Conservation (phyloP, 2,797 vertebrate species). For the Myotis myotis region DNA sequence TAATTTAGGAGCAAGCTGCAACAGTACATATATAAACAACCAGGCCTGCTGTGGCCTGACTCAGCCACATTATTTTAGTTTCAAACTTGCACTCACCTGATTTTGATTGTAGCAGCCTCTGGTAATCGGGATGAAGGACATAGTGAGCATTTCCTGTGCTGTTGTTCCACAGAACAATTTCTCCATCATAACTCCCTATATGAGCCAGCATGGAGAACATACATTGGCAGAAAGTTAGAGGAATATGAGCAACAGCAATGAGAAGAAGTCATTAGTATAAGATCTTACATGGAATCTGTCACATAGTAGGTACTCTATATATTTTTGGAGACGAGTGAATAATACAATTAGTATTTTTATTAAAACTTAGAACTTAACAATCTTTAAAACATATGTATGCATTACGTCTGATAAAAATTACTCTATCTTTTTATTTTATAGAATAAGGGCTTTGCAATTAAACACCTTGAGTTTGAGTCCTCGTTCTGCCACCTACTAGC, state of each 20-base stretch:
- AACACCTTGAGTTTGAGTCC: background rate
- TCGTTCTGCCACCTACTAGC: background rate
- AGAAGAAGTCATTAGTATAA: background rate
- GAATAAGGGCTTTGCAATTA: background rate
- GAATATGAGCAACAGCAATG: background rate
- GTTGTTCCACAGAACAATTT: slow-evolving; percentile 88
- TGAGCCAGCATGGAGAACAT: background rate
- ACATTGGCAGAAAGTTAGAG: background rate
- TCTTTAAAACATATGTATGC: background rate
- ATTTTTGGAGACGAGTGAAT: background rate
- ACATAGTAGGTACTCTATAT: background rate
- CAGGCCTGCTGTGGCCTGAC: background rate
- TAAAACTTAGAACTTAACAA: background rate
- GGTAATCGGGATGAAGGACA: slow-evolving; percentile 77
- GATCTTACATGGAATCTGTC: background rate
- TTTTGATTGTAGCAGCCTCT: slow-evolving; percentile 53
- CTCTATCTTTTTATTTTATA: background rate
- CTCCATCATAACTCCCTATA: slow-evolving; percentile 85
- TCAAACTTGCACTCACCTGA: slow-evolving; percentile 69
- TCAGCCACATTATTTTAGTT: background rate
- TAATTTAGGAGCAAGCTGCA: slow-evolving; percentile 56
- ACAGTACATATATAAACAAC: background rate
- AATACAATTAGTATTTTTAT: background rate
- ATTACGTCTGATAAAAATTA: background rate
- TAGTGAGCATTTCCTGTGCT: slow-evolving; percentile 84